Base-by-base conservation (phyloP, 1,140 invertebrate species). In the Neodiprion pinetum region DNA sequence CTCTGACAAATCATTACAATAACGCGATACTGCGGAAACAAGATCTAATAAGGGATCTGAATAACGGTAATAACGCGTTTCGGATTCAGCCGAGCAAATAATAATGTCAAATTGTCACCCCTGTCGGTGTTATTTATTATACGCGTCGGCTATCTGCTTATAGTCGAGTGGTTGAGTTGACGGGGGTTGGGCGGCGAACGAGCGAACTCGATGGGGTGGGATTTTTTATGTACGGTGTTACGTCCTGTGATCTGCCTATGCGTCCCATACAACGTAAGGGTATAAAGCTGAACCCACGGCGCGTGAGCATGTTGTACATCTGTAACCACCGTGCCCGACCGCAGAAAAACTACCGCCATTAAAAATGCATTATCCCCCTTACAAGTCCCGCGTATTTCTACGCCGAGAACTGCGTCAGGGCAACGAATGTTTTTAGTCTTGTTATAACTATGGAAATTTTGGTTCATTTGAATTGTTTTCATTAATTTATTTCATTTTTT, bases 91-190 rank as follows among this genome's bases (percentile, higher is more conserved):
- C 53, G n/a, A 61, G 53, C 53, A 61, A 61, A 61, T 61, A 61
- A 61, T 61, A 61, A 61, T 61, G 53, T 61, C 53, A 61, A 61
- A 61, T 61, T 61, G 53, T 61, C 53, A 61, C 53, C 53, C 53
- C 53, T 61, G 53, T 40, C 28, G n/a, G 53, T 61, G n/a, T 61
- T 61, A 61, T 61, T 61, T 61, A 40, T 40, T 40, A 61, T 61
- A 61, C n/a, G n/a, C 28, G 28, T 40, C 28, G 28, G 2, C 28
- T 40, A 40, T 40, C 28, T 40, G 28, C 28, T 40, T 40, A 40
- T 40, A 40, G 28, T 40, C 28, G 28, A 40, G 28, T 40, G 28
- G 28, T 40, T 40, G 28, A 40, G 28, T 40, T 40, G 28, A 40
- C 5, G 28, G 28, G 28, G 28, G 28, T 40, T 40, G 28, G 28